Evolutionary conservation across 2,888 invertebrate genomes (phyloP), one percentile per base, ranked within the genome.

Genomic region (Callimorpha dominula): DNA sequence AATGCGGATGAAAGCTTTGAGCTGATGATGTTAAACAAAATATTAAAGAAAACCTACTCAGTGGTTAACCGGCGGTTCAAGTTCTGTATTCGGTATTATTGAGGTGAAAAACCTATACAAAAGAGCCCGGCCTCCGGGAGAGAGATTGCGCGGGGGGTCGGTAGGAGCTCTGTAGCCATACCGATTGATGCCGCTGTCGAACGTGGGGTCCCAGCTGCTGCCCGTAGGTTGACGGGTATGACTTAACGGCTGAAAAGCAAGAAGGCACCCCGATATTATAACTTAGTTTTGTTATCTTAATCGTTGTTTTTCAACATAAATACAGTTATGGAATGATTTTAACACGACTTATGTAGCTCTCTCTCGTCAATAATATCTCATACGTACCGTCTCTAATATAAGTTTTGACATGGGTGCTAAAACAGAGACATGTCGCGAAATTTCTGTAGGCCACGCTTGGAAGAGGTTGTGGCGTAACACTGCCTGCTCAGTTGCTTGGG

Each of bases 301-400:
- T 12, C 12, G 49, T 3, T 12, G 2, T 49, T 12, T 12, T 11
- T 49, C 6, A 15, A 46, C 43, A 52, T 5, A 2, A 14, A 1
- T 14, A 52, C 15, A 15, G 17, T 14, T 52, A 6, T 15, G 20
- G 20, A 20, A 8, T 46, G 9, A 1, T 31, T 46, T 46, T 46
- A 46, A 8, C 43, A 46, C 6, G 43, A 46, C 43, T 46, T 8
- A 46, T 46, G 43, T 46, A 46, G 43, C 43, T 46, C 43, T 46
- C 57, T 12, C 7, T 7, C 17, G n/a, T n/a, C 17, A 65, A 31
- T 49, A 31, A n/a, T 46, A 9, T 4, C 15, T n/a, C n/a, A 17
- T 77, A 83, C 89, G 81, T 79, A 92, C 92, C 74, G 83, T 83
- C 5, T 92, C 93, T 0, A 89, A 78, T 0, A 94, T 78, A 4